A percentile compares a stretch with the other conserved stretches of the same genome.
Conservation (phyloP, 2,888 invertebrate genomes). For the Diabrotica balteata region DNA sequence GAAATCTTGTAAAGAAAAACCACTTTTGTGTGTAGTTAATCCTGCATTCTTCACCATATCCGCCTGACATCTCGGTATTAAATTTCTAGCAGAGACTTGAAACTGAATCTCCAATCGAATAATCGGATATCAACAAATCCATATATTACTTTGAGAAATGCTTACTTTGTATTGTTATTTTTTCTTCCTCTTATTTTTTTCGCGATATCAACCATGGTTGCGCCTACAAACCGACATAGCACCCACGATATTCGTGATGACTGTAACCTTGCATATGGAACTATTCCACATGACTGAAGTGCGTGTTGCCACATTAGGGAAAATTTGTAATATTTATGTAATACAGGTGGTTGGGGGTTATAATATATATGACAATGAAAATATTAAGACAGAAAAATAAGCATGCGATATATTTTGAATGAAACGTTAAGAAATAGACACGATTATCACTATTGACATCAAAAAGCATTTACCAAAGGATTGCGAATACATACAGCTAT, state of each 20-base stretch:
- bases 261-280: conserved; percentile 39
- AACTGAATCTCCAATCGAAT: conserved; percentile 20
- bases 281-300: conserved; percentile 34
- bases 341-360: too few relatives aligned
- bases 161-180: conserved; percentile 29
- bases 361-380: too few relatives aligned
- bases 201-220: conserved; percentile 30
- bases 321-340: too few relatives aligned
- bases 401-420: too few relatives aligned
- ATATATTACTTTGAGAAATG: conserved; percentile 31
- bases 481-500: too few relatives aligned
- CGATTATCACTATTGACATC: too few relatives aligned
- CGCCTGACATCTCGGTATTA: conserved; percentile 18
- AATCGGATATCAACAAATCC: conserved; percentile 29
- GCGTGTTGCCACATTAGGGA: conserved; percentile 6
- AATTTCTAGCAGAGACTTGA: conserved; percentile 12
- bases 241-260: conserved; percentile 42
- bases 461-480: too few relatives aligned
- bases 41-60: conserved; percentile 1
- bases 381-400: too few relatives aligned
- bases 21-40: background rate
- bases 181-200: conserved; percentile 20
- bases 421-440: too few relatives aligned
- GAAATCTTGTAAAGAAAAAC: background rate
- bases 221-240: conserved; percentile 37